Evolutionary conservation across 2,113 vertebrate species (phyloP).

Genomic region (Fulmarus glacialis): DNA sequence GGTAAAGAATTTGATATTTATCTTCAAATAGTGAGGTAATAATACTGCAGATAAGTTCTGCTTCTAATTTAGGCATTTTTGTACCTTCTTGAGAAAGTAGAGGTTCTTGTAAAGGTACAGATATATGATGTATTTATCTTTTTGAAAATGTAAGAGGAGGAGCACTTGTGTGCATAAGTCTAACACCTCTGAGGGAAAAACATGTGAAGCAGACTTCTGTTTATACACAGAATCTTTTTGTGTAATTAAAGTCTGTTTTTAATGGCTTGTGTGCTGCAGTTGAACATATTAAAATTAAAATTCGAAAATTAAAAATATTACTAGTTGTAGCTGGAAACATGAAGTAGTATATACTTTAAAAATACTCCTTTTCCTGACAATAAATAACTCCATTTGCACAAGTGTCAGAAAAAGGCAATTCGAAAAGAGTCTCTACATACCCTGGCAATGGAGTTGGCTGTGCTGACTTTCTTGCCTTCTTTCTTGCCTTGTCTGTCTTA

Average conservation of each 20-base stretch:
- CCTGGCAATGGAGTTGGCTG: not conserved
- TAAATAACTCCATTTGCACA: not conserved
- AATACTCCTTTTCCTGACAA: not conserved
- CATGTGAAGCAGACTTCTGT: not conserved
- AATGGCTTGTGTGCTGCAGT: not conserved
- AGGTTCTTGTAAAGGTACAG: not conserved
- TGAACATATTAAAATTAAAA: not conserved
- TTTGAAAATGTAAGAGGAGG: not conserved
- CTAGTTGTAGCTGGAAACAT: not conserved
- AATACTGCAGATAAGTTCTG: not conserved
- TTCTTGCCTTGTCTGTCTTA: not conserved
- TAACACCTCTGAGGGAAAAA: not conserved
- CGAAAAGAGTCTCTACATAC: not conserved
- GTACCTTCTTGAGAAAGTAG: not conserved
- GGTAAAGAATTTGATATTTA: not conserved
- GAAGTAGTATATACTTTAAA: not conserved
- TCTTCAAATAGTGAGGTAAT: not conserved
- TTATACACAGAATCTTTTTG: not conserved
- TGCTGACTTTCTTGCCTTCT: not conserved
- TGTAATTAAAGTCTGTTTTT: not conserved
- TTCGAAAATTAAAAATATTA: conserved; percentile 1
- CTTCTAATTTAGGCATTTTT: not conserved
- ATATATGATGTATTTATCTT: not conserved
- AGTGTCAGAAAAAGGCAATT: not conserved
- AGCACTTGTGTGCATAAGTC: not conserved